A percentile compares a stretch with the other conserved stretches of the same genome.
Conservation (phyloP, 2,797 vertebrate species). For the Xiphophorus birchmanni region DNA sequence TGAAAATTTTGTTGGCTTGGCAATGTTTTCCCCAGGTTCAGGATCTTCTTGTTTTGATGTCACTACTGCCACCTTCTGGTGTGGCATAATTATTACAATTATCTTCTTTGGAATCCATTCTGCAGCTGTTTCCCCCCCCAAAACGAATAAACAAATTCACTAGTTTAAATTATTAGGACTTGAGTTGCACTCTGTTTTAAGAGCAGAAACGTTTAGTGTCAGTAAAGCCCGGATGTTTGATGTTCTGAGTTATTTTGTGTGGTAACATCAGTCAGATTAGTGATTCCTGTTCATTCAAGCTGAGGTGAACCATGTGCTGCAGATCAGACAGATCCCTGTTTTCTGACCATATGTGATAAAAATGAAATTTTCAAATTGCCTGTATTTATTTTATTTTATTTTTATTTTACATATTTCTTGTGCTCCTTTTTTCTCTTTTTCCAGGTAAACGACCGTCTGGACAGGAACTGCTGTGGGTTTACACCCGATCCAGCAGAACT, state of each 20-base stretch:
- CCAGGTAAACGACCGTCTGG: slow-evolving; percentile 93
- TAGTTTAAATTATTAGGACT: not conserved
- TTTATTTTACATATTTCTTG: not conserved
- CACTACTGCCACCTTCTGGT: not conserved
- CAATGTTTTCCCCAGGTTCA: not conserved
- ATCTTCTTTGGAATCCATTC: not conserved
- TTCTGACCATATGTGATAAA: not conserved
- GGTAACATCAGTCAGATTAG: not conserved
- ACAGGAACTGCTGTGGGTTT: slow-evolving; percentile 95
- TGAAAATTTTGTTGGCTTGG: too few species aligned
- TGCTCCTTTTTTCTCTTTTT: slow-evolving; percentile 19
- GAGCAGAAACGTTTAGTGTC: not conserved
- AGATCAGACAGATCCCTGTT: not conserved
- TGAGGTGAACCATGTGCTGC: not conserved
- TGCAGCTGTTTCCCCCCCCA: not conserved
- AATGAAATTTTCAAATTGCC: not conserved
- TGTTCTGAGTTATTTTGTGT: not conserved
- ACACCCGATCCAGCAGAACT: slow-evolving; percentile 85
- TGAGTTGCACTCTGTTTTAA: not conserved
- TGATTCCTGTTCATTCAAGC: not conserved
- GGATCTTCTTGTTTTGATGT: not conserved
- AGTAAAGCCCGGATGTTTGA: not conserved
- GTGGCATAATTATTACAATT: not conserved
- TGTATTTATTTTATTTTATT: too few species aligned
- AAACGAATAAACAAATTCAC: not conserved